Conservation (phyloP, 2,797 vertebrate species). For the Silurus aristotelis region DNA sequence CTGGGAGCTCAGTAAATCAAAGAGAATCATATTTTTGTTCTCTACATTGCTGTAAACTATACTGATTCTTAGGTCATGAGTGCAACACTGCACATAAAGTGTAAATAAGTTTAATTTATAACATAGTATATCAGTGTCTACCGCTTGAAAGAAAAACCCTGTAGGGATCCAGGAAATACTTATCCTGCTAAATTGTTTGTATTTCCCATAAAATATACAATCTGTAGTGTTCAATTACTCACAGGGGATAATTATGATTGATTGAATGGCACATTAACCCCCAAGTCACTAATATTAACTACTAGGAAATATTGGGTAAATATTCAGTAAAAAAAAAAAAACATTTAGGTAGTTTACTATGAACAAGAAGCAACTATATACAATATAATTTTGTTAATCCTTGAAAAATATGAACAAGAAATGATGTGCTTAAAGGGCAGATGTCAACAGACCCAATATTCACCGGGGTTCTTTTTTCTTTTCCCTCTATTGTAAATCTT, state of each 20-base stretch:
- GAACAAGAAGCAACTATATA: neutral
- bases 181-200: neutral
- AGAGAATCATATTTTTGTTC: neutral
- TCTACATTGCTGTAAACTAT: neutral
- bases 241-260: neutral
- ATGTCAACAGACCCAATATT: neutral
- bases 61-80: neutral
- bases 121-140: neutral
- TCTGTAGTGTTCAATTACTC: no score
- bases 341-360: neutral
- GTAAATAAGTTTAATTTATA: neutral
- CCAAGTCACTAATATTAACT: neutral
- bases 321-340: neutral
- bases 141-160: neutral
- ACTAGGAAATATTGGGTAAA: neutral
- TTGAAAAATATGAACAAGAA: neutral
- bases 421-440: neutral
- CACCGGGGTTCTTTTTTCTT: neutral
- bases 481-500: neutral
- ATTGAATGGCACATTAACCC: neutral
- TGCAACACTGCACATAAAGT: neutral
- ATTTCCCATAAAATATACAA: neutral
- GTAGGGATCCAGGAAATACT: neutral
- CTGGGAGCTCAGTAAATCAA: neutral
- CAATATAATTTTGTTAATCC: neutral